phyloP scores from a whole-genome alignment of 2,888 invertebrate species.

The Aphidoletes aphidimyza region DNA sequence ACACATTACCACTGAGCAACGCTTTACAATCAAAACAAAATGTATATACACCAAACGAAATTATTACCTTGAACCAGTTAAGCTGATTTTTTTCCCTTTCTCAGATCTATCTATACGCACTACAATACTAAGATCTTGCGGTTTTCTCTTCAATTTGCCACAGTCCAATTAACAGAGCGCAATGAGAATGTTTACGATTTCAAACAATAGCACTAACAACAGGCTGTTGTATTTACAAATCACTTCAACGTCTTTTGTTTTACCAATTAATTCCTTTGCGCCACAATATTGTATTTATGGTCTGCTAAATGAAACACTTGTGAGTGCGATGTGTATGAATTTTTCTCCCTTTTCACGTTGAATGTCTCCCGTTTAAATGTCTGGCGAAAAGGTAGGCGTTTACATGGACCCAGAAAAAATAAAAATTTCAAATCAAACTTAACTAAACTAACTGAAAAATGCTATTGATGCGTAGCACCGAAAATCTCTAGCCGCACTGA shows the following conservation, averaged over 20 bases:
- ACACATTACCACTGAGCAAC: too few relatives aligned
- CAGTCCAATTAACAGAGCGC: not conserved
- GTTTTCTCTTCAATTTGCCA: conserved; percentile 14
- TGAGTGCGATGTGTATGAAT: not conserved
- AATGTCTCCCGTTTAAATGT: not conserved
- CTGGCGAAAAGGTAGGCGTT: conserved; percentile 7
- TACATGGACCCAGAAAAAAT: not conserved
- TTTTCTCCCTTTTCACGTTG: not conserved
- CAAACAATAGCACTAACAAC: not conserved
- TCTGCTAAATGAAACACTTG: not conserved
- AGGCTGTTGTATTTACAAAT: not conserved
- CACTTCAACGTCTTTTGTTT: not conserved
- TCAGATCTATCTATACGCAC: not conserved
- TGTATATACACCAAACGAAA: not conserved
- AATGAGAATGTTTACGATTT: not conserved
- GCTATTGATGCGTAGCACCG: not conserved
- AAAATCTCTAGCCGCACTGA: not conserved
- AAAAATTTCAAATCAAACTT: not conserved
- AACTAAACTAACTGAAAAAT: not conserved
- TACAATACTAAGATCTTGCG: not conserved
- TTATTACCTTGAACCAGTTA: conserved; percentile 46
- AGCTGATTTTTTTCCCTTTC: conserved; percentile 3
- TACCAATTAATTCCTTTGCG: not conserved
- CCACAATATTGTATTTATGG: not conserved
- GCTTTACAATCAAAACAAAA: not conserved